These are phyloP conservation scores for Agonum fuliginosum DNA, from an alignment of 2,888 invertebrate species.

Conservation along the genomic window DNA sequence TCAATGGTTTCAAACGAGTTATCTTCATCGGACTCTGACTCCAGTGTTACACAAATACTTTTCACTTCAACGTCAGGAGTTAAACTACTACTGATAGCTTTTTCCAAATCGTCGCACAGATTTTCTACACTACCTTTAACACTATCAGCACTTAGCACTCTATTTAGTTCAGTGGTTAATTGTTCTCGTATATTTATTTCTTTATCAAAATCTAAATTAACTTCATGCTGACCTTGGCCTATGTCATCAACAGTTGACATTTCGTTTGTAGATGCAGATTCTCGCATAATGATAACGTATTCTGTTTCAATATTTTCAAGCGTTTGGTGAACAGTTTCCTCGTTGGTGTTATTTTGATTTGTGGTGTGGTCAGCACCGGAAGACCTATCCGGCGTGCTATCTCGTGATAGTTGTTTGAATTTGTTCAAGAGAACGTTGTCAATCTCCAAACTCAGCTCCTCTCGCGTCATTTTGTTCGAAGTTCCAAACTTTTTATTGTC, in stretches of 20 bases:
- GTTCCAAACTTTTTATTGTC: conserved; percentile 26
- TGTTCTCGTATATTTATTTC: neutral
- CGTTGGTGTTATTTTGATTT: too few relatives aligned
- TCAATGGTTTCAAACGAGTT: conserved; percentile 3
- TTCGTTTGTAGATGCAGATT: too few relatives aligned
- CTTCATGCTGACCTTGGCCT: conserved; percentile 1
- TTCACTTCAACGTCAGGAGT: neutral
- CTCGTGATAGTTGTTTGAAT: conserved; percentile 11
- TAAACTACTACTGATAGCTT: neutral
- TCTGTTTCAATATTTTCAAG: neutral
- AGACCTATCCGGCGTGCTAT: neutral
- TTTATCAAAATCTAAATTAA: neutral
- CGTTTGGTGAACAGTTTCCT: neutral
- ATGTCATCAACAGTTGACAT: neutral
- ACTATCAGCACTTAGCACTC: neutral
- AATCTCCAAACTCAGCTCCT: conserved; percentile 35
- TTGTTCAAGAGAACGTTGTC: conserved; percentile 20
- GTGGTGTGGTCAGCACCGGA: too few relatives aligned
- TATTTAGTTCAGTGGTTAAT: neutral
- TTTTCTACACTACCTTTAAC: conserved; percentile 1
- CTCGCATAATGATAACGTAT: neutral
- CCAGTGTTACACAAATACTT: neutral
- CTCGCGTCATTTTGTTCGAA: conserved; percentile 1
- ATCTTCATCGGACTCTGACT: neutral
- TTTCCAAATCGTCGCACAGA: neutral